phyloP scores from a whole-genome alignment of 2,797 vertebrate genomes.

The Pseudotriccus pelzelni region DNA sequence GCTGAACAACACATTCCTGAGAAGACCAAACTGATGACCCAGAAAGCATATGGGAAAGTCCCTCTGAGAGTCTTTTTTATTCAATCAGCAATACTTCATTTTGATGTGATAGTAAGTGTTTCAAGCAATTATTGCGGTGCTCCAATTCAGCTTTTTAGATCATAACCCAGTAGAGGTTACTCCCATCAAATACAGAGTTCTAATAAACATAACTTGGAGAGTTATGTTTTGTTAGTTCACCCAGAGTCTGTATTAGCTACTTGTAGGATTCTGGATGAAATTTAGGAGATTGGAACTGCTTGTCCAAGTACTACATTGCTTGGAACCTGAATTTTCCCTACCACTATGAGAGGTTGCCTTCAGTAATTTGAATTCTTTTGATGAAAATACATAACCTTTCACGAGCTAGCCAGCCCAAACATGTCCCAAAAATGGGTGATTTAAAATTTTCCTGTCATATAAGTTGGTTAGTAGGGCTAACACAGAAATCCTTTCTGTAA shows the following conservation, averaged over 20 bases:
- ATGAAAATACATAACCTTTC: not conserved
- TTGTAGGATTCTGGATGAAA: not conserved
- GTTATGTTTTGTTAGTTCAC: not conserved
- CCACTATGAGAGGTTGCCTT: not conserved
- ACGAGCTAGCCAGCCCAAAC: not conserved
- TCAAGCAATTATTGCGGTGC: not conserved
- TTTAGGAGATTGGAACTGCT: not conserved
- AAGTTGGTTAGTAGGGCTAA: not conserved
- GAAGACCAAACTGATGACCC: slow-evolving; percentile 4
- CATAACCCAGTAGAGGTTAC: not conserved
- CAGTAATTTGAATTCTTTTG: not conserved
- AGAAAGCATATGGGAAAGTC: slow-evolving; percentile 2
- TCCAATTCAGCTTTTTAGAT: not conserved
- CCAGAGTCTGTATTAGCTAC: not conserved
- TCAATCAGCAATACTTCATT: not conserved
- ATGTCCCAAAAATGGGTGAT: fast-evolving
- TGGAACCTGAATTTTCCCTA: not conserved
- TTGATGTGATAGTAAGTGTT: not conserved
- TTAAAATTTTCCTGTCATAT: not conserved
- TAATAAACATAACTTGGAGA: not conserved
- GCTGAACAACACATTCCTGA: slow-evolving; percentile 8
- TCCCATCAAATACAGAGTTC: not conserved
- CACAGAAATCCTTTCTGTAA: not conserved
- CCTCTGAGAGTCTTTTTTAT: not conserved
- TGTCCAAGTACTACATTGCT: not conserved